Conservation (phyloP, 2,113 vertebrate species). For the Rhinolophus sinicus region DNA sequence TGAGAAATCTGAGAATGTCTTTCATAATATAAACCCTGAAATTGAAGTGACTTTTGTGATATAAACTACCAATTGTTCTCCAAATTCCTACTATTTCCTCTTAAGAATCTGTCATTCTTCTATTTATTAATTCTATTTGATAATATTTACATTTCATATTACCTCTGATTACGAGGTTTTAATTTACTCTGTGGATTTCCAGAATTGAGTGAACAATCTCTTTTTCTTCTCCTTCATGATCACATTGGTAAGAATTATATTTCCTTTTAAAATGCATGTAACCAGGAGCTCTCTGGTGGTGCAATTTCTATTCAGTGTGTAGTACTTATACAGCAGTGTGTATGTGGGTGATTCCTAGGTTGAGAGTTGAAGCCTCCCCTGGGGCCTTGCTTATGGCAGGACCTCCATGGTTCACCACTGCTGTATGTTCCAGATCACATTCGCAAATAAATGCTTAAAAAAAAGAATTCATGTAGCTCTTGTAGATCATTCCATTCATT, state of each 20-base stretch:
- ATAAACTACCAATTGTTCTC: background rate
- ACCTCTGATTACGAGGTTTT: background rate
- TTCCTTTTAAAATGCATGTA: background rate
- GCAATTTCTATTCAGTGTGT: background rate
- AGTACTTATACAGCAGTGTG: background rate
- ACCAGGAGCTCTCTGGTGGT: background rate
- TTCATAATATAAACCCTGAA: background rate
- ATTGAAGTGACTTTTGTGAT: background rate
- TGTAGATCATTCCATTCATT: background rate
- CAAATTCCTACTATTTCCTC: background rate
- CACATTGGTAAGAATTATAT: background rate
- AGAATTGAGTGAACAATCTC: background rate
- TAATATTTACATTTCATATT: background rate
- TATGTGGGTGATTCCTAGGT: background rate
- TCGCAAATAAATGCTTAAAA: background rate
- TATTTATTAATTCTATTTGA: background rate
- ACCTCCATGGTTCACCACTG: background rate
- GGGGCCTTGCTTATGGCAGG: background rate
- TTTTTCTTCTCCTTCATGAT: background rate
- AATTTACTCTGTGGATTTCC: background rate
- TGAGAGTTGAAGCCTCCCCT: background rate
- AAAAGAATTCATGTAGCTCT: background rate
- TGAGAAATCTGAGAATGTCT: background rate
- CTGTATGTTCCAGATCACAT: background rate
- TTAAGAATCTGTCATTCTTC: background rate